Evolutionary conservation across 2,113 vertebrate genomes (phyloP), one percentile per base, ranked within the genome.

Genomic region (Lepus americanus): DNA sequence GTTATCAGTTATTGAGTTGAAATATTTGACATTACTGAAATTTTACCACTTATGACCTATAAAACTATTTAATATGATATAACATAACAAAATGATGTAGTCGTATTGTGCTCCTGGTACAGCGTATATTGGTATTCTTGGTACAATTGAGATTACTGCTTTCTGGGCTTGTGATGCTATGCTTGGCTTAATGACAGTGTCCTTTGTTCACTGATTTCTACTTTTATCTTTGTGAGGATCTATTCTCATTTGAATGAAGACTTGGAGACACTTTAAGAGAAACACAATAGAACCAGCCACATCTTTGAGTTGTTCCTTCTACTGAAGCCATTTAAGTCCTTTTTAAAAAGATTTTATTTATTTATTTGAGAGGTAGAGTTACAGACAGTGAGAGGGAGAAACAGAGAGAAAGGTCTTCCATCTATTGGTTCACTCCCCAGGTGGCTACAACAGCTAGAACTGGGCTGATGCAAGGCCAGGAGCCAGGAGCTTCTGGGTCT

Each of bases 211-310:
- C 17, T 89, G 49, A 61, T 72, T 84, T 84, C 44, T 66, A 31
- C 64, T 82, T 12, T 77, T 91, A 10, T 44, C 70, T 81, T 79
- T 89, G 55, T 55, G 16, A 39, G 8, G 29, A 33, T 29, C 20
- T 84, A n/a, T 80, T 90, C 9, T 80, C 5, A 89, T 82, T 61
- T 94, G 36, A 63, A 55, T 61, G 17, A 89, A 89, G 33, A 89
- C 27, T 36, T 84, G 12, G 27, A 88, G 69, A 67, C 1, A 51
- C 9, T 76, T 76, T 33, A 33, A 95, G 31, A 44, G 80, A 67
- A 89, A 72, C 22, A 31, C 9, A 94, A 6, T 59, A 59, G 23
- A 17, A 2, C 8, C 22, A 82, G 33, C 9, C 10, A 33, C 13
- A 66, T 91, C 22, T 63, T 87, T 27, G 29, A 10, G 14, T 53